Base-by-base conservation (phyloP, 2,888 invertebrate genomes). In the Spicauda simplicius region DNA sequence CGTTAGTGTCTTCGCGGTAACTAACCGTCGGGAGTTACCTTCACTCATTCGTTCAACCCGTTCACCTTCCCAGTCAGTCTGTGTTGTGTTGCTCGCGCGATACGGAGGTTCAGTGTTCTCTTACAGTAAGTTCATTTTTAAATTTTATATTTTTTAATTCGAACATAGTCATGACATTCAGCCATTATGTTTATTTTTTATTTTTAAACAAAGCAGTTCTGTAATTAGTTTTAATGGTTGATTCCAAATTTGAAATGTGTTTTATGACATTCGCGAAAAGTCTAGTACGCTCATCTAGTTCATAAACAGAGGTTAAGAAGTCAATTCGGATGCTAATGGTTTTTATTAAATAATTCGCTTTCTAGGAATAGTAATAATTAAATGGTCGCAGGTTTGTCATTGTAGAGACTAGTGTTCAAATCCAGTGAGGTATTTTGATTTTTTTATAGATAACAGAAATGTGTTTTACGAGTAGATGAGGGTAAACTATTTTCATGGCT, bases 1-100 rank as follows among this genome's bases (percentile, higher is more conserved):
- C 6, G 8, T 48, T 1, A 8, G 16, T 48, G 6, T 7, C 3
- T 55, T 50, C 63, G 82, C 83, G 68, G 84, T 86, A 64, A 25
- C 25, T 68, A 41, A 16, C 48, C 14, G 63, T 63, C 25, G 37
- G 65, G 68, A 65, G 45, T 56, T 57, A 33, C 64, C 54, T 69
- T 71, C 62, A 45, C 52, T 68, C 68, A 56, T 33, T 68, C 69
- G 33, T 25, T 45, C 41, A 25, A 66, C 67, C 59, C 64, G 69
- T 68, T 71, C 67, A 68, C 68, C 64, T 69, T 67, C 69, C 10
- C 64, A 56, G 53, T 52, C 71, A 69, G 71, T 71, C 30, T 62
- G 71, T 69, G 68, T 52, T 64, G 71, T 62, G 69, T 68, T 61
- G 62, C 62, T 52, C 62, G 61, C 64, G n/a, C 45, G 64, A 62